Evolutionary conservation across 2,797 vertebrate species (phyloP).

Genomic region (Protosalanx chinensis): DNA sequence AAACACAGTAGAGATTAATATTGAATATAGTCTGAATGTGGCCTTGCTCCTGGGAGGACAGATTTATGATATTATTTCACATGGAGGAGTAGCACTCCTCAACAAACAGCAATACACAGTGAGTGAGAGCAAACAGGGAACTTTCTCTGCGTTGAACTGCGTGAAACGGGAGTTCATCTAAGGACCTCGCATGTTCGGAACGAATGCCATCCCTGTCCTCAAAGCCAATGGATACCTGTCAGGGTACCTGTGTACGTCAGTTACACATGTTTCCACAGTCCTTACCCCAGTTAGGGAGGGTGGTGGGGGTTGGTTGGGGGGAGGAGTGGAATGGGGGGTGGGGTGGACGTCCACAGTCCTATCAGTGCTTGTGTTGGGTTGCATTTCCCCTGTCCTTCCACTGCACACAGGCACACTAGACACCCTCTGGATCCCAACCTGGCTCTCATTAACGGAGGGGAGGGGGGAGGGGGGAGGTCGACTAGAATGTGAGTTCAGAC

Average conservation of each 20-base stretch:
- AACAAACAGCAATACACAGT: neutral
- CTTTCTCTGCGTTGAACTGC: neutral
- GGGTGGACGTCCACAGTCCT: neutral
- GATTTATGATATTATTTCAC: neutral
- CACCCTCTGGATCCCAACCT: constrained; percentile 12
- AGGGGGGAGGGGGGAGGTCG: neutral
- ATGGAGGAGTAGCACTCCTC: neutral
- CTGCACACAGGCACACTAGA: neutral
- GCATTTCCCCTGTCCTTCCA: neutral
- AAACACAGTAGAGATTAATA: neutral
- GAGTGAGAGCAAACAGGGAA: neutral
- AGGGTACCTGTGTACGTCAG: neutral
- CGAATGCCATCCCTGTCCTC: neutral
- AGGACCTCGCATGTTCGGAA: neutral
- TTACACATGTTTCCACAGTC: neutral
- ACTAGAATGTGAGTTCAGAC: constrained; percentile 8
- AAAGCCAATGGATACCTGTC: neutral
- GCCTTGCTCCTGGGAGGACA: neutral
- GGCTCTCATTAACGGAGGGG: constrained; percentile 7
- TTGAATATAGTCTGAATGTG: neutral
- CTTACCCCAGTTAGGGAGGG: too few relatives aligned
- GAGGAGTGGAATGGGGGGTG: too few relatives aligned
- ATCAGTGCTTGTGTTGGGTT: neutral
- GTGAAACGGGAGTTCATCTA: neutral
- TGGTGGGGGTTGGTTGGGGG: too few relatives aligned